A percentile compares a stretch with the other conserved stretches of the same genome.
Conservation (phyloP, 2,888 invertebrate genomes). For the Synergus gifuensis region DNA sequence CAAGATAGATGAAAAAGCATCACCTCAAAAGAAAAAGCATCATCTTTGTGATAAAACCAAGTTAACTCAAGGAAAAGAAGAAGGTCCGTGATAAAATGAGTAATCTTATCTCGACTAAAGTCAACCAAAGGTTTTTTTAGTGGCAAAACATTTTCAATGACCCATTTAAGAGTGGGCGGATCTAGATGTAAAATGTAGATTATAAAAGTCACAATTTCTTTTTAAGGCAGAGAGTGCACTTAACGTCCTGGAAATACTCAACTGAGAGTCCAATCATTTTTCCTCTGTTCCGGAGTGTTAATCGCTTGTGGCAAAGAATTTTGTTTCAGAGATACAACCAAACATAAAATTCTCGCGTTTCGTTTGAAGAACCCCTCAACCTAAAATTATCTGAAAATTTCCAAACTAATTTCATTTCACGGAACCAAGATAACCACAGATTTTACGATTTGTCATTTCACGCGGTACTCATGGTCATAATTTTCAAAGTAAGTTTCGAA, state of each 20-base stretch:
- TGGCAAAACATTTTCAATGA: neutral
- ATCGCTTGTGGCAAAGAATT: slow-evolving; percentile 15
- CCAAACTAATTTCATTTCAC: too few species aligned
- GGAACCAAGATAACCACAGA: neutral
- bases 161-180: neutral
- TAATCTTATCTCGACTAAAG: neutral
- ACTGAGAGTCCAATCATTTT: neutral
- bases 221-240: neutral
- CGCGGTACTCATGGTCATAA: neutral
- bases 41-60: neutral
- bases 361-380: neutral
- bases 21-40: neutral
- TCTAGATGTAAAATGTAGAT: neutral
- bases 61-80: neutral
- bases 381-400: neutral
- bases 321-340: neutral
- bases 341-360: slow-evolving; percentile 17
- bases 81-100: neutral
- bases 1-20: too few species aligned
- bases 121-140: neutral
- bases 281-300: neutral
- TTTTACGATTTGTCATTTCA: slow-evolving; percentile 25
- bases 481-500: neutral
- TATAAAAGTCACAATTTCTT: neutral
- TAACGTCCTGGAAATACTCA: neutral